These are phyloP conservation scores for Motacilla tschutschensis DNA, from an alignment of 2,113 vertebrate genomes.

Conservation along the genomic window DNA sequence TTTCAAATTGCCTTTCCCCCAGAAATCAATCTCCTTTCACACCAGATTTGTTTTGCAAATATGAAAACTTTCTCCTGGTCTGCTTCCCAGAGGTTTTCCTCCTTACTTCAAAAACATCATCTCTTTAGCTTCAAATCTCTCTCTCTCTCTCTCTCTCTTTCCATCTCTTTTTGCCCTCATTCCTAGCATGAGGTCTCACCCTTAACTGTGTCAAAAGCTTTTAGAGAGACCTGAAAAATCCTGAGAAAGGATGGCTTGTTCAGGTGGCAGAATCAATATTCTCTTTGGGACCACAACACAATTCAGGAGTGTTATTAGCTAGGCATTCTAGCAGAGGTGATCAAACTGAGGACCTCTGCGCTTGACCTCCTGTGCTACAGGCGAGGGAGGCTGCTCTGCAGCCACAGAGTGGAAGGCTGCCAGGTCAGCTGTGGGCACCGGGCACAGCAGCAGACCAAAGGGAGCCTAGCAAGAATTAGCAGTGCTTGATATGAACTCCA, in stretches of 20 bases:
- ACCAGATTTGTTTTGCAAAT: conserved; percentile 2
- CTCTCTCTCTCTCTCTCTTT: background rate
- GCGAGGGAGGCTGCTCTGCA: background rate
- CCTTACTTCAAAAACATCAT: background rate
- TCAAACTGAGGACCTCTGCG: background rate
- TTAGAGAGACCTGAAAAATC: background rate
- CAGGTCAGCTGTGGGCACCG: background rate
- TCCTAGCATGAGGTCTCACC: background rate
- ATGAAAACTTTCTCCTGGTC: background rate
- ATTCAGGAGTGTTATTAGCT: background rate
- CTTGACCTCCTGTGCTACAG: rapidly evolving
- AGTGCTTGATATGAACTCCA: background rate
- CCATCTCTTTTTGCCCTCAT: background rate
- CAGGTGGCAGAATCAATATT: background rate
- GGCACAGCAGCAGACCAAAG: background rate
- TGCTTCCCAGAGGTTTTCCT: background rate
- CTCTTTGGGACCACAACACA: background rate
- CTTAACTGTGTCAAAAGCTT: background rate
- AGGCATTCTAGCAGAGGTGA: background rate
- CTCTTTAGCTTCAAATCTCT: background rate
- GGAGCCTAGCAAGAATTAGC: background rate
- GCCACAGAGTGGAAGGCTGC: background rate
- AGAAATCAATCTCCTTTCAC: conserved; percentile 44
- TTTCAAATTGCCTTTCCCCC: background rate
- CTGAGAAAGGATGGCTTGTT: background rate